Evolutionary conservation across 2,888 invertebrate species (phyloP).

Genomic region (Plutella xylostella): DNA sequence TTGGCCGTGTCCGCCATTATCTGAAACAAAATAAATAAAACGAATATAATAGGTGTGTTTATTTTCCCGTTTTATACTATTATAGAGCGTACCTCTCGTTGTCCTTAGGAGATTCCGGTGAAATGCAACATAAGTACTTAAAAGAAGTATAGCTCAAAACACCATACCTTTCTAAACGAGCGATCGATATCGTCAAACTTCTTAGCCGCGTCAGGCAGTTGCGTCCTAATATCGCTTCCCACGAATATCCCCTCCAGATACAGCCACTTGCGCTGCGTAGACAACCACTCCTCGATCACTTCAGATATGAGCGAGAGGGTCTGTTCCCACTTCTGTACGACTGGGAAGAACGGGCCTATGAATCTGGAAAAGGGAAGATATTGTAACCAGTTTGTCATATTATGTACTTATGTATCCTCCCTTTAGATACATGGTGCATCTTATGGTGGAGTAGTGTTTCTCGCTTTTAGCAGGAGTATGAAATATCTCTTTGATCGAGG

Average conservation of each 20-base stretch:
- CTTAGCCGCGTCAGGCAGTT: conserved; percentile 89
- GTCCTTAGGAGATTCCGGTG: not conserved
- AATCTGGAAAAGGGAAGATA: conserved; percentile 63
- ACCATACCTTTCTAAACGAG: conserved; percentile 75
- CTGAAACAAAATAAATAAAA: conserved; percentile 37
- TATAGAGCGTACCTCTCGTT: not conserved
- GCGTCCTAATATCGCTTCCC: conserved; percentile 87
- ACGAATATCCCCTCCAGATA: conserved; percentile 94
- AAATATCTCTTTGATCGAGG: too few relatives aligned
- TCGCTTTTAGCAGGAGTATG: too few relatives aligned
- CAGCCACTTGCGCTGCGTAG: conserved; percentile 90
- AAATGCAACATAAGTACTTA: too few relatives aligned
- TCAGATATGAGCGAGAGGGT: conserved; percentile 83
- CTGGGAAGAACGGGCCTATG: conserved; percentile 86
- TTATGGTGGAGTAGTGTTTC: too few relatives aligned
- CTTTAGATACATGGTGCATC: too few relatives aligned
- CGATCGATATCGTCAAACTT: conserved; percentile 92
- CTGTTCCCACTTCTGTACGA: conserved; percentile 90
- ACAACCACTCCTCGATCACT: conserved; percentile 89
- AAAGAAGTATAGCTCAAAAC: not conserved
- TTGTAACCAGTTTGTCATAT: too few relatives aligned
- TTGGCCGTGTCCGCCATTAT: conserved; percentile 89
- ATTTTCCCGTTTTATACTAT: not conserved
- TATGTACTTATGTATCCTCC: too few relatives aligned
- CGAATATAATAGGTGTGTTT: not conserved